phyloP scores from a whole-genome alignment of 2,888 invertebrate genomes.

The Ochropacha duplaris region DNA sequence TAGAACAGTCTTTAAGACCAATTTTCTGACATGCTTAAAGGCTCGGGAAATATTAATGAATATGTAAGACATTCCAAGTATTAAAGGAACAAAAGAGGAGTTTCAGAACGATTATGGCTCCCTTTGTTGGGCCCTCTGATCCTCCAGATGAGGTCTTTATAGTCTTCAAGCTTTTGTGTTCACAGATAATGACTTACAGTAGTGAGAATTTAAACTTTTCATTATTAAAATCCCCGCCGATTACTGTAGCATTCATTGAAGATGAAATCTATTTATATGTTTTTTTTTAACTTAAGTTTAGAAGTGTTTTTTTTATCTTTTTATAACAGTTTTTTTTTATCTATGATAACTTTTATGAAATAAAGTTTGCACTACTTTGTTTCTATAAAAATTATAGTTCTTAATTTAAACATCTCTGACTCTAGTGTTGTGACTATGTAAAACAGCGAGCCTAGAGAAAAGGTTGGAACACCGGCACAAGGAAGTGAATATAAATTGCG shows the following conservation, averaged over 20 bases:
- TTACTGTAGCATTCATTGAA: not conserved
- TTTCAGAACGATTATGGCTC: conserved; percentile 45
- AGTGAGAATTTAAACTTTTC: conserved; percentile 48
- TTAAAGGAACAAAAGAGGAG: conserved; percentile 56
- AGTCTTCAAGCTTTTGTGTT: conserved; percentile 49
- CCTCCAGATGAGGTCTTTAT: conserved; percentile 54
- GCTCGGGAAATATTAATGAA: conserved; percentile 66
- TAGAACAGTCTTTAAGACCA: conserved; percentile 32
- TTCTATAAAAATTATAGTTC: not conserved
- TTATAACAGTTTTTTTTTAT: too few relatives aligned
- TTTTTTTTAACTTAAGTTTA: too few relatives aligned
- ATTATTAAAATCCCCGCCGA: conserved; percentile 40
- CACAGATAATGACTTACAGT: conserved; percentile 51
- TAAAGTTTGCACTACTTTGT: not conserved
- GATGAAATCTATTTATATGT: not conserved
- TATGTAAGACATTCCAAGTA: conserved; percentile 66
- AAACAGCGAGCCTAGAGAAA: conserved; percentile 41
- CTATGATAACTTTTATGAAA: too few relatives aligned
- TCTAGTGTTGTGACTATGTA: not conserved
- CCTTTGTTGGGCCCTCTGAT: conserved; percentile 26
- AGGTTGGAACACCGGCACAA: conserved; percentile 52
- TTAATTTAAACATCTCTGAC: not conserved
- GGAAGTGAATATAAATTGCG: conserved; percentile 75
- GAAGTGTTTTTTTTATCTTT: too few relatives aligned
- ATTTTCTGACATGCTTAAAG: conserved; percentile 20